phyloP scores from a whole-genome alignment of 2,113 vertebrate genomes.

The Hymenochirus boettgeri region DNA sequence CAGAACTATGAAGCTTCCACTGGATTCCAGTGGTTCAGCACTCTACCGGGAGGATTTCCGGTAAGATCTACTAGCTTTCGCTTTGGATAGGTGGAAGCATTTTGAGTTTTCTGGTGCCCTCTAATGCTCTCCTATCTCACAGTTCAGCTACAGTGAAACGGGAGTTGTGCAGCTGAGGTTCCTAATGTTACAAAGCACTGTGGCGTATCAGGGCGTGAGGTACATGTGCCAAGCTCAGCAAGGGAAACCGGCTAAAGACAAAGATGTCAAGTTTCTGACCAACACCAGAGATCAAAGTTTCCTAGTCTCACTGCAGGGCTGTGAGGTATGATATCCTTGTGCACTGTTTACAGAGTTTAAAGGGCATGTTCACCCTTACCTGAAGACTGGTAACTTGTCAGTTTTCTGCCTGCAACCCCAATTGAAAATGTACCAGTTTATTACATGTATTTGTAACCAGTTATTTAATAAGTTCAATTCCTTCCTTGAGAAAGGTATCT shows the following conservation, averaged over 20 bases:
- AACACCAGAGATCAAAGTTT: constrained; percentile 70
- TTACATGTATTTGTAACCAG: too few relatives aligned
- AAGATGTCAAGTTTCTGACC: constrained; percentile 70
- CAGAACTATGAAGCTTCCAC: constrained; percentile 49
- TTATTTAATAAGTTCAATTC: too few relatives aligned
- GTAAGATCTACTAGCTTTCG: constrained; percentile 59
- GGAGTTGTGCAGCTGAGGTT: constrained; percentile 79
- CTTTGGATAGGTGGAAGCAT: too few relatives aligned
- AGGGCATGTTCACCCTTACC: too few relatives aligned
- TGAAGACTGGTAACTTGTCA: too few relatives aligned
- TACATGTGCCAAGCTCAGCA: constrained; percentile 66
- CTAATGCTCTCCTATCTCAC: not conserved
- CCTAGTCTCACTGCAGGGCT: constrained; percentile 63
- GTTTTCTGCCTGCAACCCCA: too few relatives aligned
- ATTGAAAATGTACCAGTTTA: too few relatives aligned
- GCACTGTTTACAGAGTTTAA: too few relatives aligned
- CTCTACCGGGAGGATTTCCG: constrained; percentile 68
- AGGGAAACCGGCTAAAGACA: constrained; percentile 44
- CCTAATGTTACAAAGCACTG: constrained; percentile 72
- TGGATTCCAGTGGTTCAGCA: constrained; percentile 78
- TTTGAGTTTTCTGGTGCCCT: rapidly evolving
- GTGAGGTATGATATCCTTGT: constrained; percentile 74
- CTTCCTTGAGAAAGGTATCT: too few relatives aligned
- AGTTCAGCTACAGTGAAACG: constrained; percentile 73
- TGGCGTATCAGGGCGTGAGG: constrained; percentile 67